phyloP scores from a whole-genome alignment of 2,888 invertebrate genomes.

The Linnaemya vulpina region DNA sequence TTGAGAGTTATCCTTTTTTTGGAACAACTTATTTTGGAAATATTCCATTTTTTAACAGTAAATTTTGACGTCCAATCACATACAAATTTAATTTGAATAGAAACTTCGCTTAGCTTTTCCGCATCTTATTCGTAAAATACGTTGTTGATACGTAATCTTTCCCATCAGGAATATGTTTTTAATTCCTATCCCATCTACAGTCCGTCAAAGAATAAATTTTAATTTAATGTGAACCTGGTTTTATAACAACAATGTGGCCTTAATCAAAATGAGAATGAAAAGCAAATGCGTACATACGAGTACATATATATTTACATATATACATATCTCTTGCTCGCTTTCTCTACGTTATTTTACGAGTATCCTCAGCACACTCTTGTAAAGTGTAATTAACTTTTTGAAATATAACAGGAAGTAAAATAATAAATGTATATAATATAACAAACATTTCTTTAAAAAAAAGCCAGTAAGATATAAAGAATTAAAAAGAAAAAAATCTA shows the following conservation, averaged over 20 bases:
- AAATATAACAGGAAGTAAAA: constrained; percentile 64
- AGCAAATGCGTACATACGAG: constrained; percentile 1
- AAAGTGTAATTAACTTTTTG: constrained; percentile 70
- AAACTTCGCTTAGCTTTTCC: no score
- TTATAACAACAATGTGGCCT: constrained; percentile 62
- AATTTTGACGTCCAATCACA: no score
- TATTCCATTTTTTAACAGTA: no score
- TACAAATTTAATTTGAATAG: no score
- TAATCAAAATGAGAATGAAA: constrained; percentile 49
- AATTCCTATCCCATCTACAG: background rate
- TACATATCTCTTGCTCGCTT: constrained; percentile 17
- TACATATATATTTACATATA: constrained; percentile 18
- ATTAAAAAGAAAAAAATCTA: constrained; percentile 64
- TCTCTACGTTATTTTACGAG: background rate
- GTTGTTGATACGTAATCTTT: no score
- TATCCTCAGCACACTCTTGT: constrained; percentile 18
- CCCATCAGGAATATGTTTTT: background rate
- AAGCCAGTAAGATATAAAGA: constrained; percentile 41
- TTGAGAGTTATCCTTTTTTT: no score
- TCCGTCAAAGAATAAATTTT: constrained; percentile 11
- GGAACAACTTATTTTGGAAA: no score
- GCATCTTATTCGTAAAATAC: no score
- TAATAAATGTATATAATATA: constrained; percentile 56
- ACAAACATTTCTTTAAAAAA: constrained; percentile 59
- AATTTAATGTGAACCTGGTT: constrained; percentile 1